Evolutionary conservation across 2,888 invertebrate genomes (phyloP).

Genomic region (Stomorhina lunata): DNA sequence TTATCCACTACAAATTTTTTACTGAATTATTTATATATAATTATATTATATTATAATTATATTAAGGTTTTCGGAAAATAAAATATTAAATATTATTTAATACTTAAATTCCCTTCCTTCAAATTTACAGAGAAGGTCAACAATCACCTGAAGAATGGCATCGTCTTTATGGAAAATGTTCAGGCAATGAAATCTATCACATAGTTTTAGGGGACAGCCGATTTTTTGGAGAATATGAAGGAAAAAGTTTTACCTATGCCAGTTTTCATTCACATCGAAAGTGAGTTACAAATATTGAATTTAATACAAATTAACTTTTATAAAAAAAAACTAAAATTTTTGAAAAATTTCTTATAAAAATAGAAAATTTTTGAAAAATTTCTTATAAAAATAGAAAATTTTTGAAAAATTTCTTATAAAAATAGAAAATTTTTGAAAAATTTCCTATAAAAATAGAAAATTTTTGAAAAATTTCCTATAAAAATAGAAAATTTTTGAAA

Average conservation of each 20-base stretch:
- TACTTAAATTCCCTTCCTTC: neutral
- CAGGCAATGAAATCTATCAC: conserved; percentile 99
- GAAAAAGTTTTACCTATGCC: conserved; percentile 99
- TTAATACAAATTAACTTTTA: neutral
- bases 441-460: too few species aligned
- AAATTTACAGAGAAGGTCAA: conserved; percentile 77
- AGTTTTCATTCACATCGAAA: conserved; percentile 99
- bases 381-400: too few species aligned
- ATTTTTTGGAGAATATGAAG: conserved; percentile 99
- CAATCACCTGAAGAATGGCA: conserved; percentile 96
- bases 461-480: too few species aligned
- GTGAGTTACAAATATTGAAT: too few species aligned
- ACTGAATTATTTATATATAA: neutral
- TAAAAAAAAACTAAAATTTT: conserved; percentile 20
- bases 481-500: too few species aligned
- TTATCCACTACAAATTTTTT: too few species aligned
- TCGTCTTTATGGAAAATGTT: conserved; percentile 97
- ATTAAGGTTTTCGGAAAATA: neutral
- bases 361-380: too few species aligned
- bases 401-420: too few species aligned
- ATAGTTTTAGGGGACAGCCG: conserved; percentile 96
- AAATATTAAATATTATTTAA: neutral
- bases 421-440: too few species aligned
- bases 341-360: too few species aligned
- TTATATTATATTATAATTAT: neutral